Base-by-base conservation (phyloP, 2,888 invertebrate species). In the Sphaerophoria taeniata region DNA sequence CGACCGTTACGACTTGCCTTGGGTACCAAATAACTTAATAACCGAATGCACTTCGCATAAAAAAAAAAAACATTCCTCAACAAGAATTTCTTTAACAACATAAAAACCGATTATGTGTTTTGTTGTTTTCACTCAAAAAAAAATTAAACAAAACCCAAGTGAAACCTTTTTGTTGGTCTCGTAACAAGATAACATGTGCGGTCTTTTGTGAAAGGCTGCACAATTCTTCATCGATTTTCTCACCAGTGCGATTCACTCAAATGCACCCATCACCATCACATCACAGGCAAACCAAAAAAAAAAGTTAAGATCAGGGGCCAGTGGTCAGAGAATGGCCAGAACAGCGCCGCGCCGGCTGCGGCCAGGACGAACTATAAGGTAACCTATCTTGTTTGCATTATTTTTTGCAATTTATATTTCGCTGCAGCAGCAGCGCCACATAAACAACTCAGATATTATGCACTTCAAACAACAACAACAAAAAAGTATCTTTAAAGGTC, bases 221-320 rank as follows among this genome's bases (percentile, higher is more conserved):
- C 80, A 80, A 84, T 80, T 84, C 75, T 45, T 84, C 84, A 84
- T 84, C 80, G 84, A 84, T 84, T 79, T 84, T 84, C 84, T 75
- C 84, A 75, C 79, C 84, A 84, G 39, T 16, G 47, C 63, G 33
- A 63, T 47, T 67, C 67, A 67, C 67, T 53, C 67, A 67, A 67
- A 53, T 49, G 51, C 51, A 67, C 67, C 65, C 65, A 65, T 60
- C 56, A 39, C 3, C 16, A 39, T 6, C 36, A 7, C 9, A 16
- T 14, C 12, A 11, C 36, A 36, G 34, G n/a, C 9, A 47, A 24
- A 24, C 24, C 24, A 24, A 24, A 24, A 24, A 24, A 24, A 24
- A 24, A 24, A 24, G 24, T 24, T 24, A 24, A 24, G 24, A 24
- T 24, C 24, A 24, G 24, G 24, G 24, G 24, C 24, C 24, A 24